Percentiles rank a stretch among this genome's conserved stretches.
phyloP scores from a whole-genome alignment of 1,140 invertebrate species.

The Danaus plexippus region DNA sequence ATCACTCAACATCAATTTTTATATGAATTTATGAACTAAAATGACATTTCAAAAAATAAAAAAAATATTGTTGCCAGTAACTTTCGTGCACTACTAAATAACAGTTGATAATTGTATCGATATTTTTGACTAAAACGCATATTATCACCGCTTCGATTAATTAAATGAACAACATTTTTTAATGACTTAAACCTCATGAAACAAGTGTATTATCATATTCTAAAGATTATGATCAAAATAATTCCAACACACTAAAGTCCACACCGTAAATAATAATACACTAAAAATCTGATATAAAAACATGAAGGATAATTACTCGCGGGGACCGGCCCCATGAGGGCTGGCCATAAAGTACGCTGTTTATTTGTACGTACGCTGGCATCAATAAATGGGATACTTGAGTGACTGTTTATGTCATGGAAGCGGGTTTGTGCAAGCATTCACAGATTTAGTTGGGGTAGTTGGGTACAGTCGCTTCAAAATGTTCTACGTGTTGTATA shows the following conservation, averaged over 20 bases:
- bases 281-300: constrained; percentile 67
- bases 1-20: no score
- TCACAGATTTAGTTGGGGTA: constrained; percentile 70
- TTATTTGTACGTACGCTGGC: constrained; percentile 20
- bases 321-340: constrained; percentile 55
- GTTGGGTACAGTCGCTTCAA: constrained; percentile 39
- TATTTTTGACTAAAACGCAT: no score
- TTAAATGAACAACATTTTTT: no score
- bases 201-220: constrained; percentile 12
- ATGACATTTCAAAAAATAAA: no score
- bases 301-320: constrained; percentile 67
- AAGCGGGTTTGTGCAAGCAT: constrained; percentile 72
- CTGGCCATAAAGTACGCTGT: constrained; percentile 45
- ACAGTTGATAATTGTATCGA: no score
- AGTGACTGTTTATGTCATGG: constrained; percentile 67
- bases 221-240: constrained; percentile 17
- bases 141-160: no score
- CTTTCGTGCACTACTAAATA: no score
- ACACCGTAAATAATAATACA: constrained; percentile 66
- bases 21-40: no score
- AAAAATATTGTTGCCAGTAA: no score
- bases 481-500: no score
- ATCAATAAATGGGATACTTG: constrained; percentile 57
- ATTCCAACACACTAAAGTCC: constrained; percentile 40
- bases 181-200: neutral